Percentiles rank a stretch among this genome's conserved stretches.
Evolutionary conservation across 1,140 invertebrate genomes (phyloP).

Genomic region (Penaeus chinensis): DNA sequence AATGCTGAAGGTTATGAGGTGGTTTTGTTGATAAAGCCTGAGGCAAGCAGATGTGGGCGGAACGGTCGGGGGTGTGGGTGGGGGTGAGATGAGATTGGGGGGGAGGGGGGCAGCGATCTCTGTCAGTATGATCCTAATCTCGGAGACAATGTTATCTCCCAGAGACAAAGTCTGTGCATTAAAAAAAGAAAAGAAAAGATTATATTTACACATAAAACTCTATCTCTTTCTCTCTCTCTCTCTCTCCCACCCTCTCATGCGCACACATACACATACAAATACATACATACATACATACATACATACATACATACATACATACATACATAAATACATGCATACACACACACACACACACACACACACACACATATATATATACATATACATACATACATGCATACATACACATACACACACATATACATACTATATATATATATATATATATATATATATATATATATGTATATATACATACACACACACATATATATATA

Average conservation of each 20-base stretch:
- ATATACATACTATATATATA: neutral
- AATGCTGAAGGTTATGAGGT: too few species aligned
- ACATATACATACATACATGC: neutral
- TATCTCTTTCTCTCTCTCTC: constrained; percentile 19
- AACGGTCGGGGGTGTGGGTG: too few species aligned
- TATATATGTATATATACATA: neutral
- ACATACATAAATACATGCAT: neutral
- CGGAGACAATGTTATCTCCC: too few species aligned
- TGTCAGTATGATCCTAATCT: too few species aligned
- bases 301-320: neutral
- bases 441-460: too few species aligned
- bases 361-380: neutral
- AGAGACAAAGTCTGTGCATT: too few species aligned
- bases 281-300: neutral
- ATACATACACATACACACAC: neutral
- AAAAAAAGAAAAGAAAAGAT: neutral
- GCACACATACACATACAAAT: neutral
- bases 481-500: neutral
- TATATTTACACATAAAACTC: neutral
- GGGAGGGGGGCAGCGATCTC: too few species aligned
- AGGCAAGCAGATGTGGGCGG: too few species aligned
- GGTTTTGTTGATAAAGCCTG: too few species aligned
- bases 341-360: neutral
- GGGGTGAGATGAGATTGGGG: too few species aligned
- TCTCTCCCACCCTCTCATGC: neutral